Evolutionary conservation across 2,797 vertebrate species (phyloP), one percentile per base, ranked within the genome.

Genomic region (Schizothorax lantsangensis): DNA sequence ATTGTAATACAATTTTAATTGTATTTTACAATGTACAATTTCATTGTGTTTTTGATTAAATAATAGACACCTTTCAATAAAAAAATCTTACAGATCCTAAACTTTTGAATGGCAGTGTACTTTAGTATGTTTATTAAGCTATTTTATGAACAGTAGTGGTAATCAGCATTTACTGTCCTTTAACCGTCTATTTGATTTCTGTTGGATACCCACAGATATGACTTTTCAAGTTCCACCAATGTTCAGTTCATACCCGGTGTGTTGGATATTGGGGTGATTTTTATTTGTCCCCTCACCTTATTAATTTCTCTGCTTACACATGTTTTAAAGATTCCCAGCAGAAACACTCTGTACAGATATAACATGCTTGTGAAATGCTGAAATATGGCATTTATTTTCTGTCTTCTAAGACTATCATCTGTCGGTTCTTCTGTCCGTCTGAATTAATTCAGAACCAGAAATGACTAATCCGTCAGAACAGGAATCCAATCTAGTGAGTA

Each of bases 401-500:
- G 21, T 43, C 21, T n/a, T 57, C 43, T 38, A n/a, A 73, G 45
- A 30, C 54, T 86, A 82, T 87, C 86, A 84, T 86, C 78, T 83
- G 62, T 78, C 26, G 15, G 71, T 54, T 59, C 45, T 66, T 74
- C 38, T 64, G 77, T 81, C 69, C 15, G 64, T 8, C 14, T 33
- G 10, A 52, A 57, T 90, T 90, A 79, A 88, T 92, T 91, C 87
- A 89, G 88, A 23, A 6, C 45, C 64, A 69, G 79, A 91, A 89
- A 91, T 89, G 47, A 86, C 87, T 88, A 91, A 92, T 91, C 15
- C 3, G 15, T 33, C 82, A 49, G 74, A 69, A 74, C 83, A 83
- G 68, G 87, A 92, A 87, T 84, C 87, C 74, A 87, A 86, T 90
- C 88, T 90, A 71, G 80, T 88, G 91, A 93, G 91, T 91, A 92